phyloP scores from a whole-genome alignment of 2,888 invertebrate species.

The Xylophagus ater region DNA sequence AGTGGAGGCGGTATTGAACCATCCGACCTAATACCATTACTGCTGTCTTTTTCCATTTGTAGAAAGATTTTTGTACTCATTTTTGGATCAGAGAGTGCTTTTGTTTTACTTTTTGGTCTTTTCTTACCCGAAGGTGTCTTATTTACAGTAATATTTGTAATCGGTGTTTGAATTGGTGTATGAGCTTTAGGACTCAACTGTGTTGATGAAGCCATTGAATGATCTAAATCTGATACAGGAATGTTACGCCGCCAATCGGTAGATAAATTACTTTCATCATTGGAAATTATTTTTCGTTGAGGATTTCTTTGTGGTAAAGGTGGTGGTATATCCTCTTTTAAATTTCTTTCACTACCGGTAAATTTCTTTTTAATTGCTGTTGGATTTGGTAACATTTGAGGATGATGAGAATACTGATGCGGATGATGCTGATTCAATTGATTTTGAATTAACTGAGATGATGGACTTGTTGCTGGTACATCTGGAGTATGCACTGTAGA shows the following conservation, averaged over 20 bases:
- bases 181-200: conserved; percentile 17
- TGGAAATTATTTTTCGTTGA: conserved; percentile 26
- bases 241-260: conserved; percentile 21
- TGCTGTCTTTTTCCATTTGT: conserved; percentile 32
- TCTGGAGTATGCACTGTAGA: conserved; percentile 23
- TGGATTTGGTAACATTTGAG: conserved; percentile 24
- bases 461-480: conserved; percentile 28
- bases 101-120: conserved; percentile 35
- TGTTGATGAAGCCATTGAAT: conserved; percentile 20
- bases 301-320: conserved; percentile 46
- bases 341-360: conserved; percentile 28
- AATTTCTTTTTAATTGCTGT: conserved; percentile 33
- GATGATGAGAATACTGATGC: conserved; percentile 18
- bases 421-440: conserved; percentile 10
- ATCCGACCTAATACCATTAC: conserved; percentile 36
- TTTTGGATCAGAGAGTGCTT: conserved; percentile 39
- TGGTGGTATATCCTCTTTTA: conserved; percentile 37
- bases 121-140: conserved; percentile 17
- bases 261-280: neutral
- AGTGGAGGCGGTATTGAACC: conserved; percentile 44
- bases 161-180: conserved; percentile 18
- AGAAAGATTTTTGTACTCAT: conserved; percentile 40
- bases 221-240: conserved; percentile 37
- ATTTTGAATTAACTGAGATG: conserved; percentile 24
- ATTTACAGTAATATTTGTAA: conserved; percentile 8